A percentile compares a stretch with the other conserved stretches of the same genome.
Conservation (phyloP, 1,140 invertebrate species). For the Fopius arisanus region DNA sequence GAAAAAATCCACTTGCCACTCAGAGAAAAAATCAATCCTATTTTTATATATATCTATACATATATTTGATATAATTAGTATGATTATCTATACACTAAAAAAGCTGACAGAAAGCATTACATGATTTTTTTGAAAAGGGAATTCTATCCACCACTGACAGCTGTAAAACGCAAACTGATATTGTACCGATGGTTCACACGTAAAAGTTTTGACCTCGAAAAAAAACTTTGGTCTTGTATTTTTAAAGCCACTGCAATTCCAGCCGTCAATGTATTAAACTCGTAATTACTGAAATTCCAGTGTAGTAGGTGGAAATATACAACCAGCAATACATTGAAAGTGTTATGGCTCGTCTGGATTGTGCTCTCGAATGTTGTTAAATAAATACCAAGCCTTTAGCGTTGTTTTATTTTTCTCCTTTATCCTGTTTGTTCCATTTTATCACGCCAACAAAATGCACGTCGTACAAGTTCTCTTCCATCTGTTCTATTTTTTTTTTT, state of each 20-base stretch:
- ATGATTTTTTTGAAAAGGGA: too few species aligned
- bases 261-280: background rate
- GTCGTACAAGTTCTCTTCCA: background rate
- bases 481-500: background rate
- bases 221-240: background rate
- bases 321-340: constrained; percentile 3
- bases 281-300: background rate
- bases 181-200: background rate
- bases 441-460: background rate
- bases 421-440: background rate
- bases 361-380: background rate
- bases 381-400: background rate
- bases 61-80: too few species aligned
- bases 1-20: too few species aligned
- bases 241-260: background rate
- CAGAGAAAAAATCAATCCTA: too few species aligned
- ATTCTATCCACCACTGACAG: too few species aligned
- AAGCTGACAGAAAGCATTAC: too few species aligned
- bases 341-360: constrained; percentile 9
- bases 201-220: background rate
- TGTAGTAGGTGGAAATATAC: background rate
- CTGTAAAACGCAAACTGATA: background rate
- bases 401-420: background rate
- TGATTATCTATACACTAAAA: too few species aligned
- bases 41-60: too few species aligned